A percentile compares a stretch with the other conserved stretches of the same genome.
Conservation (phyloP, 2,113 vertebrate species). For the Rallus limicola region DNA sequence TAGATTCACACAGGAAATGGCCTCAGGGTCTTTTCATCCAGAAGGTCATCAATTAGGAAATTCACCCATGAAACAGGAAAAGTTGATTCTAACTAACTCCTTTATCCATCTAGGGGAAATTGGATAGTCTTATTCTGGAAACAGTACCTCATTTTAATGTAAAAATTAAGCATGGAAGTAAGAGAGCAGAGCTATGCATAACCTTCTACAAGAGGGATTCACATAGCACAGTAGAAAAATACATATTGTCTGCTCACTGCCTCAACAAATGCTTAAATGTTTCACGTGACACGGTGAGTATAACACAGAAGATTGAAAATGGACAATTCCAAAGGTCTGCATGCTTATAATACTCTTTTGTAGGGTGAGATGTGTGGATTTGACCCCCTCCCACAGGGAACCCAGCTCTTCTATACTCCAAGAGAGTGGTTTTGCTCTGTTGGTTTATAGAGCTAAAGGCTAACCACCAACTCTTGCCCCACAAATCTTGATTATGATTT, state of each 20-base stretch:
- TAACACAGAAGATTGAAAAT: neutral
- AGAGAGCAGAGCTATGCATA: neutral
- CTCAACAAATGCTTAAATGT: neutral
- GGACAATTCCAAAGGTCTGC: neutral
- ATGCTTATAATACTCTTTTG: neutral
- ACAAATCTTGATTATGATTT: rapidly evolving
- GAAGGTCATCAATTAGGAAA: neutral
- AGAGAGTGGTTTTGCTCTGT: neutral
- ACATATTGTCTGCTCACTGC: neutral
- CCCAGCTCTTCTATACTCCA: neutral
- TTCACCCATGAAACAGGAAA: neutral
- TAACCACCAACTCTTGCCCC: neutral
- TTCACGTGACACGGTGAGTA: neutral
- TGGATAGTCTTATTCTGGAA: neutral
- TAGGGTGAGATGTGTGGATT: neutral
- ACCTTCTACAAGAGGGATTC: neutral
- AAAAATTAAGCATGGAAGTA: neutral
- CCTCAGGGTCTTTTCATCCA: neutral
- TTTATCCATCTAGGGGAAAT: neutral
- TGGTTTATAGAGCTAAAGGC: neutral
- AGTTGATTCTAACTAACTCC: neutral
- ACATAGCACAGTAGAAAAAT: neutral
- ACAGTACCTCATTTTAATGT: neutral
- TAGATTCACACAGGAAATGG: neutral
- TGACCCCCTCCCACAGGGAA: neutral